These are phyloP conservation scores for Tragopan temminckii DNA, from an alignment of 2,797 vertebrate genomes.

Conservation along the genomic window DNA sequence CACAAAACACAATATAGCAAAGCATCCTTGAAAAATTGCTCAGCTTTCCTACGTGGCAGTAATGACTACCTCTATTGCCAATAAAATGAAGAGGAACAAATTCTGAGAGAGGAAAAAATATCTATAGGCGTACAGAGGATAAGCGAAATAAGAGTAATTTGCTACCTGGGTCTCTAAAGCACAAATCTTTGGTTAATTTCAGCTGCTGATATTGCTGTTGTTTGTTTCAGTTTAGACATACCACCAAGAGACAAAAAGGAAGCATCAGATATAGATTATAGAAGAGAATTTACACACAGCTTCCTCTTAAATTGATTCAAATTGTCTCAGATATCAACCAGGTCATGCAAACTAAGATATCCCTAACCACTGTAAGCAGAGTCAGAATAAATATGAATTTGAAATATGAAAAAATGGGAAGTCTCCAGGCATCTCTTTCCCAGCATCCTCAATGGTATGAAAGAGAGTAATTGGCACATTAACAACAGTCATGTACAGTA, in stretches of 20 bases:
- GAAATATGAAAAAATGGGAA: neutral
- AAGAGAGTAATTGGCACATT: neutral
- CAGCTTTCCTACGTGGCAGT: constrained; percentile 28
- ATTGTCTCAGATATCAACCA: neutral
- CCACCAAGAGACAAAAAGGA: neutral
- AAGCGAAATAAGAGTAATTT: constrained; percentile 17
- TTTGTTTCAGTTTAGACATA: constrained; percentile 31
- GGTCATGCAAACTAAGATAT: neutral
- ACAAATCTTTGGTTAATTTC: constrained; percentile 30
- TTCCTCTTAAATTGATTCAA: neutral
- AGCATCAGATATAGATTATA: neutral
- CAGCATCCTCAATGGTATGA: neutral
- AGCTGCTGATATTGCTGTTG: neutral
- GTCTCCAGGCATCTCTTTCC: neutral
- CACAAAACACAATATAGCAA: constrained; percentile 32
- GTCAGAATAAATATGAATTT: neutral
- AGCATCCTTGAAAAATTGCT: constrained; percentile 28
- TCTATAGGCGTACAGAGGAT: neutral
- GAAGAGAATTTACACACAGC: neutral
- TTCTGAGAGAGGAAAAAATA: neutral
- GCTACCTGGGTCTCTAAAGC: constrained; percentile 8
- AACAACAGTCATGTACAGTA: neutral
- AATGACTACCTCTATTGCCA: constrained; percentile 32
- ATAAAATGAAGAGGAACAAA: constrained; percentile 35
- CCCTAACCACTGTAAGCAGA: neutral